These are phyloP conservation scores for Polyergus mexicanus DNA, from an alignment of 1,140 invertebrate genomes.

Conservation along the genomic window DNA sequence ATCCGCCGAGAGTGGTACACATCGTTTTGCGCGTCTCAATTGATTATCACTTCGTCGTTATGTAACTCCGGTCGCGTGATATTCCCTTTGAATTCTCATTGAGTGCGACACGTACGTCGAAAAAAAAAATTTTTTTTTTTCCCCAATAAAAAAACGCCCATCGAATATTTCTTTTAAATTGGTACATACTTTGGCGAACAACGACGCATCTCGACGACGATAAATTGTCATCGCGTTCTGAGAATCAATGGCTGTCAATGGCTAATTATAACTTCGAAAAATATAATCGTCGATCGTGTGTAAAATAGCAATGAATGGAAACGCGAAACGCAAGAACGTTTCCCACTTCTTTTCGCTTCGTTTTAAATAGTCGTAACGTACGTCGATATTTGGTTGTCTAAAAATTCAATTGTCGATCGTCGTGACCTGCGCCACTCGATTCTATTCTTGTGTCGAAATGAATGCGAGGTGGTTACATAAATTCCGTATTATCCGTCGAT, in stretches of 20 bases:
- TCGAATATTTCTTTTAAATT: not conserved
- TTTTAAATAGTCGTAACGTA: not conserved
- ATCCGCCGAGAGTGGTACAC: not conserved
- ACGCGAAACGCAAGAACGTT: not conserved
- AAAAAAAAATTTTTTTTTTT: conserved; percentile 6
- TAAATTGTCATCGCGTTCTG: not conserved
- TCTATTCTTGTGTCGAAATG: not conserved
- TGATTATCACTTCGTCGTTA: not conserved
- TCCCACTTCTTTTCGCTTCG: not conserved
- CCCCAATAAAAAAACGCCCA: not conserved
- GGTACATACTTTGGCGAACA: not conserved
- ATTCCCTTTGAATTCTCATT: not conserved
- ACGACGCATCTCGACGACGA: not conserved
- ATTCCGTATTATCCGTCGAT: not conserved
- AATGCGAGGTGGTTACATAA: not conserved
- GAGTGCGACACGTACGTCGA: not conserved
- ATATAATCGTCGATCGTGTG: not conserved
- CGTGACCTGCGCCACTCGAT: not conserved
- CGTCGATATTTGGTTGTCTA: not conserved
- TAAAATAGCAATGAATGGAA: not conserved
- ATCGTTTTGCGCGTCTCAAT: not conserved
- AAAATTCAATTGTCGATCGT: not conserved
- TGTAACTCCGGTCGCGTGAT: not conserved
- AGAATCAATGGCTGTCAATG: conserved; percentile 6
- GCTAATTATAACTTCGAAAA: conserved; percentile 12